phyloP scores from a whole-genome alignment of 2,888 invertebrate genomes.

The Hemistola chrysoprasaria region DNA sequence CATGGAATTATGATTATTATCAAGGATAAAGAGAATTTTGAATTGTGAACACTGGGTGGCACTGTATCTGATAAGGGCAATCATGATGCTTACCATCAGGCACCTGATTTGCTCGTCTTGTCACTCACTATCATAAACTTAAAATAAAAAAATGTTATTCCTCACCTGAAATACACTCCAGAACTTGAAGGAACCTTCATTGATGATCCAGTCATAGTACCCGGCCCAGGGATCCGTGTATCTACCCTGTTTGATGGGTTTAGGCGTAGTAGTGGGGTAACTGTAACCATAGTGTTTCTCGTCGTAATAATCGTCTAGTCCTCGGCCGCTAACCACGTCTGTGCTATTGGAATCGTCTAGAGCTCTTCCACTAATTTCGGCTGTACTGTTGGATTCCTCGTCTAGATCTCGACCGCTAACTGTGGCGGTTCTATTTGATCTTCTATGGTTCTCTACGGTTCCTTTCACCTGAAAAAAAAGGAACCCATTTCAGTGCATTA shows the following conservation, averaged over 20 bases:
- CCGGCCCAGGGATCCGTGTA: conserved; percentile 89
- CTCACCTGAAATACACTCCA: conserved; percentile 93
- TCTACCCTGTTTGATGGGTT: conserved; percentile 80
- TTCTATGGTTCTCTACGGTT: no score
- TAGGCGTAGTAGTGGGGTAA: conserved; percentile 58
- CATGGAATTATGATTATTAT: no score
- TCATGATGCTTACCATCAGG: no score
- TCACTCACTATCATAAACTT: no score
- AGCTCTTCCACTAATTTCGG: background rate
- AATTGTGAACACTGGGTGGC: no score
- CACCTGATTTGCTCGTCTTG: no score
- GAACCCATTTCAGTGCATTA: no score
- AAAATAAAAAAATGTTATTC: conserved; percentile 1
- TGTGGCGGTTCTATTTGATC: conserved; percentile 26
- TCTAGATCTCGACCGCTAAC: conserved; percentile 4
- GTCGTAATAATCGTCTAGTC: conserved; percentile 73
- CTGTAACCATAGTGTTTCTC: conserved; percentile 55
- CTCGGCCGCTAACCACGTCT: conserved; percentile 52
- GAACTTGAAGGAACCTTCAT: conserved; percentile 94
- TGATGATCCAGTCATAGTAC: conserved; percentile 93
- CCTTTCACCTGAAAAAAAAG: conserved; percentile 44
- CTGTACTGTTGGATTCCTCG: conserved; percentile 27
- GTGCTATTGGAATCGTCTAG: conserved; percentile 33
- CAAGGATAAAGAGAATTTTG: no score
- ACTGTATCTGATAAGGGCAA: no score